Conservation (phyloP, 2,888 invertebrate genomes). For the Agonum fuliginosum region DNA sequence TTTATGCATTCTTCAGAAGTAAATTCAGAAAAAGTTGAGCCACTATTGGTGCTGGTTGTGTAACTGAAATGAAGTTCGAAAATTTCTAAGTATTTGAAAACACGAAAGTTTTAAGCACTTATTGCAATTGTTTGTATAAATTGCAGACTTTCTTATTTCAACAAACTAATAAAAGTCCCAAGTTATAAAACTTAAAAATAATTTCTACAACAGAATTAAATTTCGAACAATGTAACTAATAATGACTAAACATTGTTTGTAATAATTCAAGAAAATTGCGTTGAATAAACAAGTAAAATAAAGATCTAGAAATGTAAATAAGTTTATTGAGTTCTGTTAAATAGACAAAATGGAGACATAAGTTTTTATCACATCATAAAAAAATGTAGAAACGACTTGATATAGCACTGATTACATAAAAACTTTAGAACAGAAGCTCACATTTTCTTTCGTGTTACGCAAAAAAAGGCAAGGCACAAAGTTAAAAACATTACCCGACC, state of each 20-base stretch:
- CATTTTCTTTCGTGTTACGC: no score
- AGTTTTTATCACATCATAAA: no score
- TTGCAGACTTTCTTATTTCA: constrained; percentile 2
- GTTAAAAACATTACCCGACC: no score
- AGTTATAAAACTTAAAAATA: not conserved
- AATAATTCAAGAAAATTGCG: not conserved
- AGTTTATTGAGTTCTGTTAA: no score
- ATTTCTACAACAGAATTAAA: not conserved
- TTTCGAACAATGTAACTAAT: not conserved
- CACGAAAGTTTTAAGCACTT: constrained; percentile 2
- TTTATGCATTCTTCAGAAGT: not conserved
- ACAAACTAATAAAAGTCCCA: not conserved
- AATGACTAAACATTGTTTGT: not conserved
- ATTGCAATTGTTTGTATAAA: not conserved
- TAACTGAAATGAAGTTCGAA: constrained; percentile 1
- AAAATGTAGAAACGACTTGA: no score
- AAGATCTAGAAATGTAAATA: not conserved
- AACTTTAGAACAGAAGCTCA: no score
- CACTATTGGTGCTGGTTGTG: not conserved
- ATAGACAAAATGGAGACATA: no score
- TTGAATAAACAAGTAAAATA: no score
- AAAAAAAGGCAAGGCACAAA: no score
- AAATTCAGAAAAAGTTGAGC: not conserved
- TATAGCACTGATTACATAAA: no score
- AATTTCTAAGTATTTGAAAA: not conserved